Evolutionary conservation across 2,113 vertebrate genomes (phyloP), one percentile per base, ranked within the genome.

Genomic region (Fulmarus glacialis): DNA sequence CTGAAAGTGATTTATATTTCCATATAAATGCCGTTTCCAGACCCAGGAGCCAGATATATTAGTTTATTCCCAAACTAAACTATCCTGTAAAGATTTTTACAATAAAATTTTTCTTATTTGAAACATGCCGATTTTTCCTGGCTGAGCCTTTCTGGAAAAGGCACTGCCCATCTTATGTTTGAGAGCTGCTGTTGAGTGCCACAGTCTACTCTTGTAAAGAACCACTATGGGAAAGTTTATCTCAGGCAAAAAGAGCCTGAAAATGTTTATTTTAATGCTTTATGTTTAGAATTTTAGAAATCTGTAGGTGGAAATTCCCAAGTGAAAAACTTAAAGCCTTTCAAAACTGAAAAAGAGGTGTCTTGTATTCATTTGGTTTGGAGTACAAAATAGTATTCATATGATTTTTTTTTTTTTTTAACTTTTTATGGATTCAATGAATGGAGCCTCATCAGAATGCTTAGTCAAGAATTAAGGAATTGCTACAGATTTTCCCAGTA

Each of bases 401-500:
- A 3, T 24, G 7, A n/a, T 79, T 21, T 77, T n/a, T 40, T 32
- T 36, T 82, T 21, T 38, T 36, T 32, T 36, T 43, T 17, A 43
- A 45, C 24, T 80, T 38, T 40, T 32, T 36, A 22, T 92, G 63
- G 38, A 9, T 43, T 74, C 19, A 8, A 2, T 95, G 91, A 82
- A 48, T 56, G 81, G 81, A 84, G 27, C 89, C 81, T 82, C 15
- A 0, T 40, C 67, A 64, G 42, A 21, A 47, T 36, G 45, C 52
- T 81, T 36, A 29, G 52, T 18, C 43, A 75, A 75, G 86, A 95
- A 82, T 71, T 72, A 26, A 75, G 81, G 95, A 79, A 45, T 45
- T 82, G 91, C 90, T 64, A 3, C 97, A 95, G 87, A 72, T 96
- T 95, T 97, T 96, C 91, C 83, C 91, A 73, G 70, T 42, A 32